phyloP scores from a whole-genome alignment of 2,113 vertebrate genomes.

The Bungarus multicinctus region DNA sequence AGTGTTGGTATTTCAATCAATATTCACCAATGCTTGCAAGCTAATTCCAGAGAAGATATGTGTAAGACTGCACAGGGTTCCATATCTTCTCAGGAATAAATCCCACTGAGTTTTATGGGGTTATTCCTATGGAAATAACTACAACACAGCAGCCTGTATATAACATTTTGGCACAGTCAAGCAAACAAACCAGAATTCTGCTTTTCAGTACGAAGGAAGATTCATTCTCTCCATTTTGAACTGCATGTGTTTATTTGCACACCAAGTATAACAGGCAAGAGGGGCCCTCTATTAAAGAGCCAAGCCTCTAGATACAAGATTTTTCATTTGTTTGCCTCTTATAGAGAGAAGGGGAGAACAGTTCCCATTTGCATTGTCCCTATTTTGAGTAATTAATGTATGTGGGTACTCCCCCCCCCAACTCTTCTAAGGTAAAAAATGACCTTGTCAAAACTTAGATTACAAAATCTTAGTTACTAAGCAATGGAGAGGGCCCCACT shows the following conservation, averaged over 20 bases:
- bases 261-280: conserved; percentile 9
- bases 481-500: conserved; percentile 70
- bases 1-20: neutral
- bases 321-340: conserved; percentile 48
- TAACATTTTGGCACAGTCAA: neutral
- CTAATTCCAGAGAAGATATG: neutral
- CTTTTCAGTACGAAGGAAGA: neutral
- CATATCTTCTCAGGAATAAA: neutral
- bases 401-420: conserved; percentile 63
- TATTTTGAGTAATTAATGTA: conserved; percentile 80
- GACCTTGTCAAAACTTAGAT: conserved; percentile 81
- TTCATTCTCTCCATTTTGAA: conserved; percentile 13
- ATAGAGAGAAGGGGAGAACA: conserved; percentile 50
- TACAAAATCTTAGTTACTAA: conserved; percentile 81
- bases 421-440: conserved; percentile 77
- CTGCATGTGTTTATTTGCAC: conserved; percentile 1
- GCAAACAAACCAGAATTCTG: neutral
- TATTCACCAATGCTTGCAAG: neutral
- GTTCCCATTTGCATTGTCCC: conserved; percentile 70
- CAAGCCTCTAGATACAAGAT: conserved; percentile 19
- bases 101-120: neutral
- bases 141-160: neutral
- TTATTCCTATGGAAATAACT: neutral
- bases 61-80: neutral
- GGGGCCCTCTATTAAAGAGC: neutral